These are phyloP conservation scores for Takifugu flavidus DNA, from an alignment of 2,113 vertebrate genomes.

Conservation along the genomic window DNA sequence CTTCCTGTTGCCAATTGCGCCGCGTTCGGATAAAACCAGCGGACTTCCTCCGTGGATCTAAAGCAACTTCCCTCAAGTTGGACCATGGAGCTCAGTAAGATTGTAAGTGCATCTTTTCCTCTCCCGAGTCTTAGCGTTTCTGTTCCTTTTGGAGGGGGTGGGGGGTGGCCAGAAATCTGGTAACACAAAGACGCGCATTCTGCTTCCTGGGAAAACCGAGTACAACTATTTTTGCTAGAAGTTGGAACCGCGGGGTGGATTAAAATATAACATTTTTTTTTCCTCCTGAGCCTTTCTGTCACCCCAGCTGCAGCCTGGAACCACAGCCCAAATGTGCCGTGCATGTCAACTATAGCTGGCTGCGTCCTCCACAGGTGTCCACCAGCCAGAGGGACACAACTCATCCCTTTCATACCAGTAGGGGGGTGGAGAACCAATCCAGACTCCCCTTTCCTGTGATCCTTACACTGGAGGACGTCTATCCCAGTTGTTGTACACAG, in stretches of 20 bases:
- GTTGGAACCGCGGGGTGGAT: too few relatives aligned
- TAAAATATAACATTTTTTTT: too few relatives aligned
- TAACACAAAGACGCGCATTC: not conserved
- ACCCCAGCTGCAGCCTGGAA: slow-evolving; percentile 20
- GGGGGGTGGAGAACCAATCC: slow-evolving; percentile 26
- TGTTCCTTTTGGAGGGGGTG: slow-evolving; percentile 21
- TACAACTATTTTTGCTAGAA: too few relatives aligned
- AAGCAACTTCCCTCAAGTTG: slow-evolving; percentile 7
- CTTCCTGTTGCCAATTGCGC: slow-evolving; percentile 50
- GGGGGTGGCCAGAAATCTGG: slow-evolving; percentile 46
- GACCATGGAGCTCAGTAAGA: slow-evolving; percentile 77
- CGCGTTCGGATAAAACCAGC: slow-evolving; percentile 36
- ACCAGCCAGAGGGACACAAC: slow-evolving; percentile 46
- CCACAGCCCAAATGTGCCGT: slow-evolving; percentile 27
- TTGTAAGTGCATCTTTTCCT: slow-evolving; percentile 62
- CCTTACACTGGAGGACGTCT: slow-evolving; percentile 10
- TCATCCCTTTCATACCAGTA: slow-evolving; percentile 50
- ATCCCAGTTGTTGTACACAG: not conserved
- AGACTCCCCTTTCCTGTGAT: slow-evolving; percentile 10
- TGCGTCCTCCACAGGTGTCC: slow-evolving; percentile 53
- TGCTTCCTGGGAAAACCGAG: too few relatives aligned
- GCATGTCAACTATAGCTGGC: slow-evolving; percentile 36
- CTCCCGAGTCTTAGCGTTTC: not conserved
- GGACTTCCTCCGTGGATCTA: slow-evolving; percentile 29
- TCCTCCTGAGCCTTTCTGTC: not conserved